Percentiles rank a stretch among this genome's conserved stretches.
Conservation (phyloP, 2,888 invertebrate genomes). For the Sialis lutaria region DNA sequence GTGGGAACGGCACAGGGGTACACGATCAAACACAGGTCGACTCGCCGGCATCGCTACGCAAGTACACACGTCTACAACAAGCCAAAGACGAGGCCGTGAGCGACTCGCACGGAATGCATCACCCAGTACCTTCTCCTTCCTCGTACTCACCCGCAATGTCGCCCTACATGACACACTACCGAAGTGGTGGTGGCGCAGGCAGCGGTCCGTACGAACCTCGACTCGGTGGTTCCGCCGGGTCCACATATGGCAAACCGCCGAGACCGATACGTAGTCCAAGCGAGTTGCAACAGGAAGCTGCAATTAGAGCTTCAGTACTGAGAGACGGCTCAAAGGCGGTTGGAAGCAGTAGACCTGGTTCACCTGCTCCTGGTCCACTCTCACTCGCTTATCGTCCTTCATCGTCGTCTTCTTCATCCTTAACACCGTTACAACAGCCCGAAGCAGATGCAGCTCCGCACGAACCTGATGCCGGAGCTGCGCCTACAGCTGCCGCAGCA, state of each 20-base stretch:
- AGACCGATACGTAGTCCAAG: constrained; percentile 34
- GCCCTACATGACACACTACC: constrained; percentile 27
- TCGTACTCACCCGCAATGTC: constrained; percentile 29
- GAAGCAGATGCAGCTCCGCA: constrained; percentile 36
- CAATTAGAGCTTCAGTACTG: constrained; percentile 36
- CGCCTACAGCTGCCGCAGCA: constrained; percentile 24
- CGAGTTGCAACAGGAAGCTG: constrained; percentile 40
- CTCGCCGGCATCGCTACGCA: constrained; percentile 19
- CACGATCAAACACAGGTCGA: constrained; percentile 13
- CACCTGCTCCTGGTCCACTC: constrained; percentile 24
- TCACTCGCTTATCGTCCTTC: constrained; percentile 25
- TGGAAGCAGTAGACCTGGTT: constrained; percentile 27
- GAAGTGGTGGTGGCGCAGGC: constrained; percentile 9
- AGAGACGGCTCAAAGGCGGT: constrained; percentile 30
- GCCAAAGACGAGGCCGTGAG: constrained; percentile 7
- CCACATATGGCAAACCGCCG: constrained; percentile 27
- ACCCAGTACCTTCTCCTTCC: constrained; percentile 24
- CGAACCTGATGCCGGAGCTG: constrained; percentile 28
- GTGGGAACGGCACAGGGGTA: no score
- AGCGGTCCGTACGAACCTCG: constrained; percentile 20
- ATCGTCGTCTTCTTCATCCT: constrained; percentile 26
- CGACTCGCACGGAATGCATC: constrained; percentile 17
- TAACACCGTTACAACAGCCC: constrained; percentile 25
- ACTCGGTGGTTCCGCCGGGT: constrained; percentile 25
- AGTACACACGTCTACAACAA: constrained; percentile 12